Evolutionary conservation across 2,888 invertebrate genomes (phyloP).

Genomic region (Embidobia sp.): DNA sequence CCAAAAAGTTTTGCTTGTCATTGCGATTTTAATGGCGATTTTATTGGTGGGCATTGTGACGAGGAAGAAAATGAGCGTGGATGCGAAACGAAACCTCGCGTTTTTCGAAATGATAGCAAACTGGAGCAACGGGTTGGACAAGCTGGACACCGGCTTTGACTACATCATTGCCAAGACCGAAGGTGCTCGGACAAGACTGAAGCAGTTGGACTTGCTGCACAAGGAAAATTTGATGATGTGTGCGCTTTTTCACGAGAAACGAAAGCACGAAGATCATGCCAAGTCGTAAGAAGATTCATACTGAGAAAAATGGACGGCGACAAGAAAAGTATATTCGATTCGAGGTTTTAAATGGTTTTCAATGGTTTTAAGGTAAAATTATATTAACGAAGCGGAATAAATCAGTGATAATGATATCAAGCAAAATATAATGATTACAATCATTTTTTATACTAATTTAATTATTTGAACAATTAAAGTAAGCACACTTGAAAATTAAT

Average conservation of each 20-base stretch:
- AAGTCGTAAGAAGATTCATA: too few relatives aligned
- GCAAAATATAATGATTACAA: too few relatives aligned
- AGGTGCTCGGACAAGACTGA: conserved; percentile 65
- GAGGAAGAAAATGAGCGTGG: conserved; percentile 63
- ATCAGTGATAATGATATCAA: too few relatives aligned
- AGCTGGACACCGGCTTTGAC: conserved; percentile 70
- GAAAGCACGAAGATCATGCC: conserved; percentile 24
- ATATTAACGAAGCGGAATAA: too few relatives aligned
- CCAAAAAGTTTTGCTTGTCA: conserved; percentile 67
- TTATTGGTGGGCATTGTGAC: conserved; percentile 64
- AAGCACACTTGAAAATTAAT: too few relatives aligned
- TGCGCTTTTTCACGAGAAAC: conserved; percentile 65
- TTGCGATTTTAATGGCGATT: conserved; percentile 64
- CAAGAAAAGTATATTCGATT: too few relatives aligned
- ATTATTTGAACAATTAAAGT: not conserved
- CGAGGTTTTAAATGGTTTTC: too few relatives aligned
- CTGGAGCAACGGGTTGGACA: conserved; percentile 72
- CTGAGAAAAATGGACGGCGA: too few relatives aligned
- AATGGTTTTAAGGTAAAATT: too few relatives aligned
- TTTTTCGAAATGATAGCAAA: conserved; percentile 72
- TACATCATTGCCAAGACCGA: conserved; percentile 68
- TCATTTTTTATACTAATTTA: too few relatives aligned
- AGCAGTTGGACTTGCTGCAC: conserved; percentile 66
- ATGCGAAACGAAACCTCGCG: conserved; percentile 60
- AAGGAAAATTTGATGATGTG: conserved; percentile 70